A percentile compares a stretch with the other conserved stretches of the same genome.
Evolutionary conservation across 35 echinoderm and acorn worm species (phyloP).

Genomic region (Diadema setosum): DNA sequence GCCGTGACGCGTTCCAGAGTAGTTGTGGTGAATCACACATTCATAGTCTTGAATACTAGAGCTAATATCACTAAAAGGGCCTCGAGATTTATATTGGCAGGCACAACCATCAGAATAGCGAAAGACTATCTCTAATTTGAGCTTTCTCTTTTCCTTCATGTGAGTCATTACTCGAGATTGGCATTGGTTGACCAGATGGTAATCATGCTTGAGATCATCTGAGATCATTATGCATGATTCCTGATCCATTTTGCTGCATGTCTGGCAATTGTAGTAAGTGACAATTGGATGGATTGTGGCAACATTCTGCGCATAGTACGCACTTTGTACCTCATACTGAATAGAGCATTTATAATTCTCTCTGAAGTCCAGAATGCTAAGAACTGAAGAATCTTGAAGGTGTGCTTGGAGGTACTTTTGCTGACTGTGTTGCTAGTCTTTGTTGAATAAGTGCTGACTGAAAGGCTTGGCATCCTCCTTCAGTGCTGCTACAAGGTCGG

Average conservation of each 20-base stretch:
- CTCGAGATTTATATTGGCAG: neutral
- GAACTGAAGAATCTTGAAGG: neutral
- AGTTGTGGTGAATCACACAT: neutral
- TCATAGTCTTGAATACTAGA: neutral
- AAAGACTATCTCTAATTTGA: neutral
- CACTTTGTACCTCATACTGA: constrained; percentile 69
- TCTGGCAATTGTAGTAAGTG: constrained; percentile 13
- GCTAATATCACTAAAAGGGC: neutral
- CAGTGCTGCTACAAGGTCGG: constrained; percentile 19
- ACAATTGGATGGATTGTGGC: constrained; percentile 70
- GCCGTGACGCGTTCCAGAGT: neutral
- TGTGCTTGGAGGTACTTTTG: constrained; percentile 2
- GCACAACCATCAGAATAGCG: neutral
- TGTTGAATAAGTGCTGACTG: constrained; percentile 43
- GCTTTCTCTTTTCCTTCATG: neutral
- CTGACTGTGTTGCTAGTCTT: constrained; percentile 66
- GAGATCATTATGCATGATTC: constrained; percentile 35
- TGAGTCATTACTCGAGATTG: neutral
- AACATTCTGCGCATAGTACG: constrained; percentile 43
- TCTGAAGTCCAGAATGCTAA: constrained; percentile 43
- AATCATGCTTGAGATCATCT: constrained; percentile 56
- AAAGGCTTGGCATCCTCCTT: constrained; percentile 20
- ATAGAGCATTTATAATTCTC: constrained; percentile 71
- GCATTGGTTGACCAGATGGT: constrained; percentile 39
- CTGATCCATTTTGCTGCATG: neutral